Conservation (phyloP, 2,888 invertebrate genomes). For the Pollenia angustigena region DNA sequence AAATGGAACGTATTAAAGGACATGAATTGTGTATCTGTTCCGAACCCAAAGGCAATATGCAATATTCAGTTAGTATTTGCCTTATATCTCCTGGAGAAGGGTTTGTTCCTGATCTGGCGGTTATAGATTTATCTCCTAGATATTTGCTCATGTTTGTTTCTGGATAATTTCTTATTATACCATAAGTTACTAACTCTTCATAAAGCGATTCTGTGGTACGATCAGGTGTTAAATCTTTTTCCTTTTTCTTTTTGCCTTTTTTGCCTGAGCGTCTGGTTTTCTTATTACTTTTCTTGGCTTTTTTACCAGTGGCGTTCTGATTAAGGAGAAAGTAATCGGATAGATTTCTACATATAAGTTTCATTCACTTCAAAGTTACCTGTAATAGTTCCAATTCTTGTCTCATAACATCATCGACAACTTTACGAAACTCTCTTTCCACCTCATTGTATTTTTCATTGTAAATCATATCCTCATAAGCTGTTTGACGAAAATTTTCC, state of each 20-base stretch:
- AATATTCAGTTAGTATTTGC: slow-evolving; percentile 93
- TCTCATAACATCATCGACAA: slow-evolving; percentile 92
- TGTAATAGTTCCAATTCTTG: slow-evolving; percentile 88
- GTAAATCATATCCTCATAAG: slow-evolving; percentile 93
- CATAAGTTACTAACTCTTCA: slow-evolving; percentile 95
- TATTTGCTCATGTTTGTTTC: slow-evolving; percentile 88
- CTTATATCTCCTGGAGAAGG: slow-evolving; percentile 91
- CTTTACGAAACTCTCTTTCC: slow-evolving; percentile 91
- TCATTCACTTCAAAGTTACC: slow-evolving; percentile 77
- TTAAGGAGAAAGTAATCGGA: neutral
- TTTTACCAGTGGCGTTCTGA: slow-evolving; percentile 88
- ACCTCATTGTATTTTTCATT: slow-evolving; percentile 92
- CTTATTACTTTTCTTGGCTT: slow-evolving; percentile 91
- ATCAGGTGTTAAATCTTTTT: slow-evolving; percentile 97
- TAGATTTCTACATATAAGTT: neutral
- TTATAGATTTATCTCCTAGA: slow-evolving; percentile 91
- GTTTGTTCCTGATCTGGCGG: slow-evolving; percentile 84
- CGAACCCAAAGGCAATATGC: slow-evolving; percentile 93
- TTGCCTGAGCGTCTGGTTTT: slow-evolving; percentile 92
- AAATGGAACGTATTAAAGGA: slow-evolving; percentile 90
- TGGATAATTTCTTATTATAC: slow-evolving; percentile 93
- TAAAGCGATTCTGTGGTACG: slow-evolving; percentile 95
- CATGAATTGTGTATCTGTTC: slow-evolving; percentile 88
- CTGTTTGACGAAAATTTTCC: slow-evolving; percentile 89
- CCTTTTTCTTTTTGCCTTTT: slow-evolving; percentile 96